Evolutionary conservation across 2,888 invertebrate genomes (phyloP), one percentile per base, ranked within the genome.

Genomic region (Listrodromus nycthemerus): DNA sequence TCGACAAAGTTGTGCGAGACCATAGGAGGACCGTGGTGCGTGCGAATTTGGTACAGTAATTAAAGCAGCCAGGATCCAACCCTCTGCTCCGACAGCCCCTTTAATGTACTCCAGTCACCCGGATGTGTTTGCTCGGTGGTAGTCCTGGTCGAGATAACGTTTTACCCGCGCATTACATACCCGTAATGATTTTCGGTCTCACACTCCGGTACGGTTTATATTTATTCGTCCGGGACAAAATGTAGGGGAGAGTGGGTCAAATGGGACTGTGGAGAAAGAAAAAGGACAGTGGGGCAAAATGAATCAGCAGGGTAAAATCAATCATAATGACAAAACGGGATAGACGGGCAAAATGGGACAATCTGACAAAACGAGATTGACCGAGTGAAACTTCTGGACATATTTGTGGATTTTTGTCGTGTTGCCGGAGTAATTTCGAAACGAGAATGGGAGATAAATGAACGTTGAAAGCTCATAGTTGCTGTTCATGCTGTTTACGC

Each of bases 151-250:
- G 41, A 24, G 33, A 30, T 33, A 52, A 30, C 27, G 37, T 48
- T 70, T 70, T 55, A 52, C 4, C 55, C 70, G 55, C 37, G 21
- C 37, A 55, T 55, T 55, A 37, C 16, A 45, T 16, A 16, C 16
- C 24, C 37, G 70, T 70, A 55, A 70, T 70, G 19, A 55, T 70
- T 70, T 19, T 24, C 13, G 55, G 21, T 41, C 19, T 33, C n/a
- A 2, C 16, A 70, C 33, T 3, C 52, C 16, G 6, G 1, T 16
- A 21, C 55, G 61, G 27, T 2, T 27, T 37, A 13, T 37, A 2
- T 55, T 55, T 55, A 7, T 21, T 61, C 30, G 2, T 61, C 1
- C 27, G 61, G 10, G 13, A 13, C 10, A 4, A 55, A 55, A 55
- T 24, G 13, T 16, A 5, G 10, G 37, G 10, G 10, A 37, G 37